Evolutionary conservation across 2,797 vertebrate species (phyloP).

Genomic region (Rhynchotus rufescens): DNA sequence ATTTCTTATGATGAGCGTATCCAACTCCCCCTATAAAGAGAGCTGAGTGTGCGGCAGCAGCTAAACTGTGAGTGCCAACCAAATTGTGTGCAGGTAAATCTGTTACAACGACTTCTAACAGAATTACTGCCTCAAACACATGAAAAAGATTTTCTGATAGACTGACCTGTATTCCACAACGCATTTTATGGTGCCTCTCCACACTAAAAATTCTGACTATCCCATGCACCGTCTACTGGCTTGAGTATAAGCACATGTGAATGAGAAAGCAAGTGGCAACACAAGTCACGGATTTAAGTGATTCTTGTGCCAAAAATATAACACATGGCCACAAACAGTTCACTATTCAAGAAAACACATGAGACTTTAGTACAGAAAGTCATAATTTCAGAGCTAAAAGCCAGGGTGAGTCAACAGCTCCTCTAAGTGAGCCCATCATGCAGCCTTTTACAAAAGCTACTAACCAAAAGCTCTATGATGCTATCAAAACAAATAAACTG

Average conservation of each 20-base stretch:
- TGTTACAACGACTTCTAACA: accelerated
- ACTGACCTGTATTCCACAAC: neutral
- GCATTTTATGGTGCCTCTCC: neutral
- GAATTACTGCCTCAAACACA: neutral
- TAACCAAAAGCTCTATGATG: accelerated
- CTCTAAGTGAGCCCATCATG: neutral
- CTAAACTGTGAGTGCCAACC: neutral
- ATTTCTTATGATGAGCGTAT: accelerated
- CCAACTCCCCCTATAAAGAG: neutral
- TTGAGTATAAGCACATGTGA: neutral
- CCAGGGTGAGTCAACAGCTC: neutral
- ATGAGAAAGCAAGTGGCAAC: neutral
- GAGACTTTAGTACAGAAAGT: neutral
- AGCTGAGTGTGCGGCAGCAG: neutral
- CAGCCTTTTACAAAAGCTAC: neutral
- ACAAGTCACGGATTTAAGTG: neutral
- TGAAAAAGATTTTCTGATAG: neutral
- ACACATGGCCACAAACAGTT: neutral
- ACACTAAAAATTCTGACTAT: neutral
- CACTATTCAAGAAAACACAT: neutral
- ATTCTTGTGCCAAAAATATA: neutral
- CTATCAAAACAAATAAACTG: neutral
- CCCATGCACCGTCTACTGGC: neutral
- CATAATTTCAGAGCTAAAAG: neutral
- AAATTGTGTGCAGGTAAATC: neutral